Percentiles rank a stretch among this genome's conserved stretches.
phyloP scores from a whole-genome alignment of 2,888 invertebrate genomes.

The Pheosia gnoma region DNA sequence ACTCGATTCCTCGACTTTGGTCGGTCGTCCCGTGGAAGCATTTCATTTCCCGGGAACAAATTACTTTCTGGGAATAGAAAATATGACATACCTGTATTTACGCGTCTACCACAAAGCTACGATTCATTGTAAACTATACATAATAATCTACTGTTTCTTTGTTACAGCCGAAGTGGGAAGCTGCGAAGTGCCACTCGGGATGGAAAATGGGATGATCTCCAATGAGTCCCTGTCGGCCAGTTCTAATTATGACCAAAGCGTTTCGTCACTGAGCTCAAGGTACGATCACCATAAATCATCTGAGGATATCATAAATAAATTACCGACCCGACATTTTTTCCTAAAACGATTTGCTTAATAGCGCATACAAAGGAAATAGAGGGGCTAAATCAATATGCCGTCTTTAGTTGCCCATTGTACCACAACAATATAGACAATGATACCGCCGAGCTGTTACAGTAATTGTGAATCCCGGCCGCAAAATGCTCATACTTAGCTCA shows the following conservation, averaged over 20 bases:
- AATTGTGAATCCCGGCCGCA: conserved; percentile 71
- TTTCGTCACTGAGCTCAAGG: conserved; percentile 95
- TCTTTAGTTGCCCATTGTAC: conserved; percentile 58
- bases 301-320: too few relatives aligned
- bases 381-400: conserved; percentile 47
- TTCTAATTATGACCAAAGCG: conserved; percentile 93
- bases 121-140: neutral
- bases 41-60: too few relatives aligned
- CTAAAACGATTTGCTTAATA: neutral
- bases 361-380: conserved; percentile 50
- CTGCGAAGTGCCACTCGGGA: conserved; percentile 91
- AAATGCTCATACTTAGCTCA: conserved; percentile 74
- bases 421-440: conserved; percentile 66
- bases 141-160: conserved; percentile 15
- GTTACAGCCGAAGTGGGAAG: conserved; percentile 82
- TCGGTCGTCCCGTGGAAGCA: too few relatives aligned
- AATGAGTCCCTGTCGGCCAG: conserved; percentile 94
- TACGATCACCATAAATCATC: neutral
- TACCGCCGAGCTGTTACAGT: conserved; percentile 72
- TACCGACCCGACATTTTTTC: too few relatives aligned
- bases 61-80: too few relatives aligned
- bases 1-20: too few relatives aligned
- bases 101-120: too few relatives aligned
- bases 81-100: too few relatives aligned
- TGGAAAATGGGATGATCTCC: conserved; percentile 93